Evolutionary conservation across 2,797 vertebrate species (phyloP).

Genomic region (Scolopax bukidnonensis): DNA sequence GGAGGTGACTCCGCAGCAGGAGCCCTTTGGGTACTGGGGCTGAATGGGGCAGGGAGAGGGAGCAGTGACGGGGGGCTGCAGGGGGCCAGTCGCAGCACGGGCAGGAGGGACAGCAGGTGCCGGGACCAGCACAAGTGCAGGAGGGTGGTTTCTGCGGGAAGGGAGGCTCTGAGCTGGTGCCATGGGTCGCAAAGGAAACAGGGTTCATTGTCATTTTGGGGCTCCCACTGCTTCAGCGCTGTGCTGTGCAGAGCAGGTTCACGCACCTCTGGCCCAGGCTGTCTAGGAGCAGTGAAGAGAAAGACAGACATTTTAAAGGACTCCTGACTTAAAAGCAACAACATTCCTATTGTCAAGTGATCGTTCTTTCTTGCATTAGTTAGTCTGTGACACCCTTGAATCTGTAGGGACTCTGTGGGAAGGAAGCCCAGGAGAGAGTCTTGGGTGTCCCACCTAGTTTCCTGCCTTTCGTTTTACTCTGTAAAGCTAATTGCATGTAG

Average conservation of each 20-base stretch:
- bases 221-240: not conserved
- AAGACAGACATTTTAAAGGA: not conserved
- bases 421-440: not conserved
- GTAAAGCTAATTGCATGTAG: not conserved
- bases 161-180: not conserved
- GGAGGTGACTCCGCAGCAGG: not conserved
- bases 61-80: not conserved
- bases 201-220: not conserved
- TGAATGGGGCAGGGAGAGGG: not conserved
- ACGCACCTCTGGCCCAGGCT: not conserved
- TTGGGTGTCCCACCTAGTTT: not conserved
- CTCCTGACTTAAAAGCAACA: not conserved
- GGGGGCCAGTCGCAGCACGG: rapidly evolving
- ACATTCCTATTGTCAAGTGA: not conserved
- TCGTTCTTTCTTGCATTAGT: not conserved
- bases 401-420: not conserved
- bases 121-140: not conserved
- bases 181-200: not conserved
- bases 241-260: rapidly evolving
- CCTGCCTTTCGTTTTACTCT: not conserved
- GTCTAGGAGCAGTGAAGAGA: not conserved
- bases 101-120: not conserved
- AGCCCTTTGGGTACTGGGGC: not conserved
- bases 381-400: not conserved
- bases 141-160: not conserved